phyloP scores from a whole-genome alignment of 2,113 vertebrate species.

The Paramormyrops kingsleyae region DNA sequence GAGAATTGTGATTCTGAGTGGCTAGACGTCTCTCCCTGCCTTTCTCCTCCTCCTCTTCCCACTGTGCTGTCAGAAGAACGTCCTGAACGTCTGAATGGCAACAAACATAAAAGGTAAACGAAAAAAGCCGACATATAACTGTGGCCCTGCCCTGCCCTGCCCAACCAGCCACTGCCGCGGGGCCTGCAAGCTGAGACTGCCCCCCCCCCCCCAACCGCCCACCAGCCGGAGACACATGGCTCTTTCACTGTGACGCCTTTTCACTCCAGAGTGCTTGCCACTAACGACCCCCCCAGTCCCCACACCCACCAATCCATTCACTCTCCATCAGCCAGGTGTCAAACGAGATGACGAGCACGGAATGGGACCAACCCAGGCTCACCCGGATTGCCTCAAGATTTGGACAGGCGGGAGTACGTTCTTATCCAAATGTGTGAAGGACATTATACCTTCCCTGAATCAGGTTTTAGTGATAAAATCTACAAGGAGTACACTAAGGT shows the following conservation, averaged over 20 bases:
- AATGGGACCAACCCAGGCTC: not conserved
- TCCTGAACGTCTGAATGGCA: slow-evolving; percentile 7
- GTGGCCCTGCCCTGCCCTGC: slow-evolving; percentile 6
- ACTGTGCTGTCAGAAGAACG: slow-evolving; percentile 4
- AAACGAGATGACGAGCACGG: not conserved
- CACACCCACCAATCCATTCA: not conserved
- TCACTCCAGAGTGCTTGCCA: not conserved
- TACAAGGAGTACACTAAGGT: not conserved
- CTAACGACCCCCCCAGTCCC: not conserved
- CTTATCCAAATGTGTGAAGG: not conserved
- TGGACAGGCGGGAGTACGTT: not conserved
- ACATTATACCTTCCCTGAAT: not conserved
- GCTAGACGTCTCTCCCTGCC: not conserved
- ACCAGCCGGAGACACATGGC: slow-evolving; percentile 16
- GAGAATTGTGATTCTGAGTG: not conserved
- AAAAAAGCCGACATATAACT: not conserved
- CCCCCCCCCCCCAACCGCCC: not conserved
- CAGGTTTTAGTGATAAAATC: not conserved
- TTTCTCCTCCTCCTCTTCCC: not conserved
- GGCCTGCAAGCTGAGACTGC: slow-evolving; percentile 24
- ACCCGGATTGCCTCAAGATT: not conserved
- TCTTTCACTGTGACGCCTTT: slow-evolving; percentile 23
- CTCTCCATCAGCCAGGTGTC: not conserved
- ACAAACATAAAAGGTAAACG: slow-evolving; percentile 7
- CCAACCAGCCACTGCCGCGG: slow-evolving; percentile 2